Evolutionary conservation across 1,140 invertebrate genomes (phyloP).

Genomic region (Aplysia californica): DNA sequence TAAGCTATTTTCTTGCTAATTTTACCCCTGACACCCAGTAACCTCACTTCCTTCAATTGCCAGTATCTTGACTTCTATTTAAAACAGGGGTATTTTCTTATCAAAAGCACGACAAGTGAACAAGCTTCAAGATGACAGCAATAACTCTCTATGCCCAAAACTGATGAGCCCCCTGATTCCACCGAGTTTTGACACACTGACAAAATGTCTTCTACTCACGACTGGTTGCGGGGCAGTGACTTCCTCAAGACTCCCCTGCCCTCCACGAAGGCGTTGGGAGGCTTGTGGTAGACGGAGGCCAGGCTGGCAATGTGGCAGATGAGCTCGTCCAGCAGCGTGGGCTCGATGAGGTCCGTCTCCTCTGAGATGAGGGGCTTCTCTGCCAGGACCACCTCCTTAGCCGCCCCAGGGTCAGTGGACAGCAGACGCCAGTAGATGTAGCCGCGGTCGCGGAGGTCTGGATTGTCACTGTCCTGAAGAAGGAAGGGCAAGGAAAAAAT

Average conservation of each 20-base stretch:
- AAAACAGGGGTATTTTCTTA: too few species aligned
- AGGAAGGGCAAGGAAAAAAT: neutral
- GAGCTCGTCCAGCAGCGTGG: constrained; percentile 96
- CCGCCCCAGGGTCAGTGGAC: constrained; percentile 97
- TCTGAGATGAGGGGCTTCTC: constrained; percentile 99
- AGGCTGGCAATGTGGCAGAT: constrained; percentile 99
- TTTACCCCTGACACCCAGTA: too few species aligned
- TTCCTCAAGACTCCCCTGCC: constrained; percentile 70
- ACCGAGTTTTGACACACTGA: too few species aligned
- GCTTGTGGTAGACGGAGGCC: constrained; percentile 99
- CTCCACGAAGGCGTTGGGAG: constrained; percentile 98
- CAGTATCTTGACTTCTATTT: too few species aligned
- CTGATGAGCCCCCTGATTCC: too few species aligned
- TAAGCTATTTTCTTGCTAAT: too few species aligned
- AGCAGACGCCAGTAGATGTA: constrained; percentile 99
- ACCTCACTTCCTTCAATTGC: too few species aligned
- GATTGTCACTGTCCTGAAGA: constrained; percentile 94
- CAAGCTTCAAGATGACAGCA: too few species aligned
- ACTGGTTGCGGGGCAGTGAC: constrained; percentile 61
- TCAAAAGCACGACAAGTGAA: too few species aligned
- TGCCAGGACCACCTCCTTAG: constrained; percentile 98
- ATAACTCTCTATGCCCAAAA: too few species aligned
- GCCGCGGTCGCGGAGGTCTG: constrained; percentile 96
- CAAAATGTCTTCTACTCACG: too few species aligned
- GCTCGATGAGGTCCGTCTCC: constrained; percentile 98